phyloP scores from a whole-genome alignment of 2,113 vertebrate genomes.

The Noturus placidus region DNA sequence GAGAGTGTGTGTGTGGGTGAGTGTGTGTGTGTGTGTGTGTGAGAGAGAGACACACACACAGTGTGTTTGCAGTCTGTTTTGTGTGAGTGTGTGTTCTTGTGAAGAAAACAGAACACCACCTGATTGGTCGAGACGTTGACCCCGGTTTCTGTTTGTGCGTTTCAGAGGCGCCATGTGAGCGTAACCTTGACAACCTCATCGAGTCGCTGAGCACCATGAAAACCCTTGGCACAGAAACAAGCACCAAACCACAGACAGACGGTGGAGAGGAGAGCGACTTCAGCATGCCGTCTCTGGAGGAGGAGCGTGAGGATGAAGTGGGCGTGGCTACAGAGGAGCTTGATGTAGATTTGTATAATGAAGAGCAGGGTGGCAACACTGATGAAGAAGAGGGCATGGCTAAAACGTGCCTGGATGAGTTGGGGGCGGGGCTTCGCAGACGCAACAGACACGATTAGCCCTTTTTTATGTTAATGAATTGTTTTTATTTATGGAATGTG shows the following conservation, averaged over 20 bases:
- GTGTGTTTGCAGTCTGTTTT: neutral
- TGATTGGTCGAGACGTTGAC: slow-evolving; percentile 21
- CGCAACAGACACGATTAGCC: slow-evolving; percentile 71
- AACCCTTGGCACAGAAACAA: neutral
- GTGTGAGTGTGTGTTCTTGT: neutral
- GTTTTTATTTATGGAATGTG: neutral
- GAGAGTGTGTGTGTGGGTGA: neutral
- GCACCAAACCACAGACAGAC: neutral
- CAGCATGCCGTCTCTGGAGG: slow-evolving; percentile 55
- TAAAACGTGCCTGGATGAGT: slow-evolving; percentile 45
- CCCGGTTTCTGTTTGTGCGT: slow-evolving; percentile 32
- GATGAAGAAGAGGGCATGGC: slow-evolving; percentile 53
- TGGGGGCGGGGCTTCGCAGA: slow-evolving; percentile 69
- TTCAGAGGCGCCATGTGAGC: slow-evolving; percentile 71
- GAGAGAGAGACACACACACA: neutral
- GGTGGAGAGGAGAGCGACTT: slow-evolving; percentile 51
- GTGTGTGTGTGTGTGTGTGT: neutral
- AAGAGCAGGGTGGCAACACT: slow-evolving; percentile 30
- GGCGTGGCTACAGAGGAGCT: slow-evolving; percentile 34
- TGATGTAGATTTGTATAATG: neutral
- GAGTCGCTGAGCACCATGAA: slow-evolving; percentile 73
- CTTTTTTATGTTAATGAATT: too few species aligned
- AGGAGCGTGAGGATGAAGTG: slow-evolving; percentile 56
- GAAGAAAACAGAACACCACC: neutral
- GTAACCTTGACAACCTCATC: slow-evolving; percentile 81